Base-by-base conservation (phyloP, 2,797 vertebrate species). In the Calcarius lapponicus region DNA sequence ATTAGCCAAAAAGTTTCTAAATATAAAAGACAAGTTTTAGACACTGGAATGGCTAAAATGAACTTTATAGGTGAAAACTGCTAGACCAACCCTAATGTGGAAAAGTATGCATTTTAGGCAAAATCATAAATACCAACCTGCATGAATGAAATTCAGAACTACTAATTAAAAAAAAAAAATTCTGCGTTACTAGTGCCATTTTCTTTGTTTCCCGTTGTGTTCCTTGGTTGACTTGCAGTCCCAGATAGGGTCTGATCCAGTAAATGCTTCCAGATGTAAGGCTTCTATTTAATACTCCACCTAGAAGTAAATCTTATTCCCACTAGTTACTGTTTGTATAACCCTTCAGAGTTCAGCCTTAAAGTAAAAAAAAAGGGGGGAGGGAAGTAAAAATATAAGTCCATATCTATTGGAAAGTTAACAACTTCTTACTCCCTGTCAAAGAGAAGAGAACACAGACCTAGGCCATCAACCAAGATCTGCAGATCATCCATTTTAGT, bases 211-310 rank as follows among this genome's bases (percentile, higher is more conserved):
- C 53, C 50, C 3, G 0, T 66, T 88, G 51, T 64, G 51, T 64
- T 92, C 45, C 69, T 78, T 47, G 38, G 50, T 94, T 67, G 69
- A 83, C 50, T 88, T 13, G 4, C 31, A 71, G 31, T 78, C 45
- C 36, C 88, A 94, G 79, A 91, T 94, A 95, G 61, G 72, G 65
- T 83, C 72, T 90, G 91, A 92, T 92, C 47, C 53, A 92, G 61
- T 96, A 96, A 95, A 69, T 50, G 69, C n/a, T 97, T 96, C 93
- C 93, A 95, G 91, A 95, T 96, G 90, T 91, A 94, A 87, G 87
- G 53, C 40, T 91, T 71, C 28, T 70, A 93, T 92, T 93, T 93
- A 95, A 74, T 90, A 83, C 72, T 92, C 89, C 69, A 89, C 67
- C 57, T 93, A 72, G 31, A 93, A 94, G 88, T 83, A 95, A 83